Conservation (phyloP, 2,888 invertebrate genomes). For the Idaea straminata region DNA sequence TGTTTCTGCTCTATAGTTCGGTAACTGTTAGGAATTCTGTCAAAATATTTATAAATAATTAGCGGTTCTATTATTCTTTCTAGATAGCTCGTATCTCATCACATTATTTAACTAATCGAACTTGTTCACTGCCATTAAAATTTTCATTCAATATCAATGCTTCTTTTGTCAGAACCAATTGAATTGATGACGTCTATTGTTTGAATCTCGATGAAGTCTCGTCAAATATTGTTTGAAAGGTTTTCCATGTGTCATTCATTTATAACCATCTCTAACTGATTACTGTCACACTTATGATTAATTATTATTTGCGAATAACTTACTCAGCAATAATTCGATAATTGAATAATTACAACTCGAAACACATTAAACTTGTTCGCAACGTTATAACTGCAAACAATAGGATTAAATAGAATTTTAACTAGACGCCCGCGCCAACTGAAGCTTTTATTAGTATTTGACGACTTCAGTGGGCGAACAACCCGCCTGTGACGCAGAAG, state of each 20-base stretch:
- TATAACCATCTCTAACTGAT: background rate
- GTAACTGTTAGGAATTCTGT: constrained; percentile 25
- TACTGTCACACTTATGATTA: background rate
- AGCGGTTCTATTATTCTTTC: constrained; percentile 39
- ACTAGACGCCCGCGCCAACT: background rate
- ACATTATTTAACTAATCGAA: constrained; percentile 11
- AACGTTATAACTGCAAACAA: background rate
- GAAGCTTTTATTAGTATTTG: background rate
- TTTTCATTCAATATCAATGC: constrained; percentile 11
- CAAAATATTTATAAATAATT: constrained; percentile 44
- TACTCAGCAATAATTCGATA: background rate
- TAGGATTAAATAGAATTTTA: background rate
- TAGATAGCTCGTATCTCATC: constrained; percentile 10
- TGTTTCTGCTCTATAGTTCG: background rate
- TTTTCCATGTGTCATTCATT: constrained; percentile 8
- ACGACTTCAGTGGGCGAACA: no score
- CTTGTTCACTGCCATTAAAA: constrained; percentile 22
- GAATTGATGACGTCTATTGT: constrained; percentile 8
- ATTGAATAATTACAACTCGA: background rate
- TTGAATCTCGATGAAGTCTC: constrained; percentile 10
- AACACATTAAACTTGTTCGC: background rate
- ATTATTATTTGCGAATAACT: background rate
- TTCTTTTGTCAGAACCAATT: constrained; percentile 9
- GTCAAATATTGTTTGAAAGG: background rate
- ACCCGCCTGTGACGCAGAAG: no score